A percentile compares a stretch with the other conserved stretches of the same genome.
Conservation (phyloP, 2,888 invertebrate species). For the Acholoe squamosa region DNA sequence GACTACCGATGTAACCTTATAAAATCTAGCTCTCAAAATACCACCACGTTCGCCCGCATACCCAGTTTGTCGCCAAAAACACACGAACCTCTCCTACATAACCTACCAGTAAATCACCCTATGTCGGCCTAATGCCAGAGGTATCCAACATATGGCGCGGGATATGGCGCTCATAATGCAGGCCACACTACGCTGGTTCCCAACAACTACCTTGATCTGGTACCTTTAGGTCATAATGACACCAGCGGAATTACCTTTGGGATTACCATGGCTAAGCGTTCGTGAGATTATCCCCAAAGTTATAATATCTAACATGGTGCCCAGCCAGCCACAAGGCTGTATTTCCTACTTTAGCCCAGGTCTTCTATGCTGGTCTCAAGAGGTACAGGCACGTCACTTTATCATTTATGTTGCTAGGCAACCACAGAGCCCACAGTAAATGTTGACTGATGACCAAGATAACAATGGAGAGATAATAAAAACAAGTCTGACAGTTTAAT, state of each 20-base stretch:
- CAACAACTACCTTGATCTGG: neutral
- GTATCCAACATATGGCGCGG: neutral
- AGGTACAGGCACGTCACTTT: neutral
- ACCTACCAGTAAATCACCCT: too few species aligned
- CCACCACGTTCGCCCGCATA: too few species aligned
- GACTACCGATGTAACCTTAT: too few species aligned
- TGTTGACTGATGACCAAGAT: neutral
- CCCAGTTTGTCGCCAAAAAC: too few species aligned
- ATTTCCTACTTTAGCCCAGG: too few species aligned
- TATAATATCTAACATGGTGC: too few species aligned
- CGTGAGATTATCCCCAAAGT: neutral
- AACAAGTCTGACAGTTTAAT: too few species aligned
- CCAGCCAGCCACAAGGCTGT: too few species aligned
- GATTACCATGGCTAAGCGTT: neutral
- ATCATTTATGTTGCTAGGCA: conserved; percentile 11
- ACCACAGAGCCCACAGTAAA: neutral
- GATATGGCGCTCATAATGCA: neutral
- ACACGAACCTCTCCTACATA: too few species aligned
- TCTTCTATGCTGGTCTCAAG: neutral
- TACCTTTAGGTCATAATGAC: neutral
- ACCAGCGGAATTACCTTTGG: neutral
- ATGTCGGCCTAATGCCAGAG: neutral
- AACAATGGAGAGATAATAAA: too few species aligned
- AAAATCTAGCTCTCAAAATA: too few species aligned
- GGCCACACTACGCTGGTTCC: conserved; percentile 8